A percentile compares a stretch with the other conserved stretches of the same genome.
phyloP scores from a whole-genome alignment of 2,888 invertebrate species.

The Cryptophagus acutangulus region DNA sequence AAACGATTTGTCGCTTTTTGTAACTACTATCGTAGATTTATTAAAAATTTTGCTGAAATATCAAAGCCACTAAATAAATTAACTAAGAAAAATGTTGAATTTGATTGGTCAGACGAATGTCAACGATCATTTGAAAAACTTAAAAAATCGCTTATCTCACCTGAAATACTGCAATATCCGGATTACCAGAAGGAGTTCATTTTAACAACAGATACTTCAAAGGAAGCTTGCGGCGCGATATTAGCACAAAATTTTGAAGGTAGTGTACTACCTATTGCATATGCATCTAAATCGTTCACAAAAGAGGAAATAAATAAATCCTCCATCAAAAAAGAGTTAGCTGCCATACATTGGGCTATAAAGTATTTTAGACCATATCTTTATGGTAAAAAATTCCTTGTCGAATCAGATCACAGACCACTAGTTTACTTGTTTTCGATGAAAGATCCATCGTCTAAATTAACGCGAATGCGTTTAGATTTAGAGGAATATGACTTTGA shows the following conservation, averaged over 20 bases:
- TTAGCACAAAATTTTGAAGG: slow-evolving; percentile 13
- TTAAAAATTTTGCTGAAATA: slow-evolving; percentile 15
- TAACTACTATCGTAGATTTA: slow-evolving; percentile 12
- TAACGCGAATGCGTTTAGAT: slow-evolving; percentile 18
- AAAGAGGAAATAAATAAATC: slow-evolving; percentile 10
- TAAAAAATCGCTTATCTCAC: slow-evolving; percentile 11
- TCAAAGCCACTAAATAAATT: slow-evolving; percentile 11
- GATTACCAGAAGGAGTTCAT: slow-evolving; percentile 17
- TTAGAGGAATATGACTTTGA: slow-evolving; percentile 16
- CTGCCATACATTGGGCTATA: slow-evolving; percentile 10
- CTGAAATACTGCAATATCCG: slow-evolving; percentile 17
- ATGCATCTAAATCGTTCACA: slow-evolving; percentile 18
- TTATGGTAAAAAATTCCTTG: slow-evolving; percentile 14
- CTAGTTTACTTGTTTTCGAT: slow-evolving; percentile 20
- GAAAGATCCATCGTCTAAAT: slow-evolving; percentile 19
- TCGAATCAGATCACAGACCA: slow-evolving; percentile 19
- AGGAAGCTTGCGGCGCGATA: slow-evolving; percentile 17
- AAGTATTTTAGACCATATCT: slow-evolving; percentile 13
- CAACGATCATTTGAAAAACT: slow-evolving; percentile 12
- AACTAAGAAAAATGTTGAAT: slow-evolving; percentile 11
- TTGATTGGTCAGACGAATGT: slow-evolving; percentile 14
- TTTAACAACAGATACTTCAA: slow-evolving; percentile 15
- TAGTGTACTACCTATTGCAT: slow-evolving; percentile 16
- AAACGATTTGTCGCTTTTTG: slow-evolving; percentile 12
- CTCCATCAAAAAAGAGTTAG: slow-evolving; percentile 14